Conservation (phyloP, 2,888 invertebrate genomes). For the Zonitis immaculata region DNA sequence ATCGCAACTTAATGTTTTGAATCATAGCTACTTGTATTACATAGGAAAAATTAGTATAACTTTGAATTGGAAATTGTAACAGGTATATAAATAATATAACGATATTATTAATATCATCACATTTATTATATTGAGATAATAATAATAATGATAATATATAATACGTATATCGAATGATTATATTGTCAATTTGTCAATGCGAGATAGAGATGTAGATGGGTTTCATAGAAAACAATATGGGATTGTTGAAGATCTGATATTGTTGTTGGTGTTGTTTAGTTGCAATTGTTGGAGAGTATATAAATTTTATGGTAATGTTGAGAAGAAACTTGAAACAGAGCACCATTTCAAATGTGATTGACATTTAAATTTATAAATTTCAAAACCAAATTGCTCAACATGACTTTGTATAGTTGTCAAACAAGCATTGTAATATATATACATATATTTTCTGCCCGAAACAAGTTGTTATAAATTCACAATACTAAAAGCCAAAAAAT, state of each 20-base stretch:
- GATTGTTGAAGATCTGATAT: too few species aligned
- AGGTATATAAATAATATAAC: too few species aligned
- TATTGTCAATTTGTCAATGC: too few species aligned
- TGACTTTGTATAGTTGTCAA: constrained; percentile 22
- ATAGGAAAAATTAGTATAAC: constrained; percentile 1
- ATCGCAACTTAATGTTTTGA: constrained; percentile 5
- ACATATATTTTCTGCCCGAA: background rate
- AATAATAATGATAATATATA: too few species aligned
- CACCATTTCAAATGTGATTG: constrained; percentile 29
- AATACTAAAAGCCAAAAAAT: background rate
- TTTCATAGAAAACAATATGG: too few species aligned
- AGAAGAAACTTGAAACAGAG: constrained; percentile 25
- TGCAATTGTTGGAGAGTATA: background rate
- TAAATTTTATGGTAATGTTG: constrained; percentile 32
- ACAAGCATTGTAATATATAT: constrained; percentile 13
- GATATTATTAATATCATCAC: too few species aligned
- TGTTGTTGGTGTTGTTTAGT: too few species aligned
- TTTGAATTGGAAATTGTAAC: background rate
- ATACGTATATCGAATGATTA: too few species aligned
- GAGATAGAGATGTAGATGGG: too few species aligned
- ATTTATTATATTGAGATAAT: too few species aligned
- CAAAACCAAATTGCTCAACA: constrained; percentile 33
- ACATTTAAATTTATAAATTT: constrained; percentile 37
- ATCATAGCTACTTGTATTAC: constrained; percentile 9
- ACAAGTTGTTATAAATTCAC: background rate